Conservation (phyloP, 2,888 invertebrate species). For the Melangyna quadrimaculata region DNA sequence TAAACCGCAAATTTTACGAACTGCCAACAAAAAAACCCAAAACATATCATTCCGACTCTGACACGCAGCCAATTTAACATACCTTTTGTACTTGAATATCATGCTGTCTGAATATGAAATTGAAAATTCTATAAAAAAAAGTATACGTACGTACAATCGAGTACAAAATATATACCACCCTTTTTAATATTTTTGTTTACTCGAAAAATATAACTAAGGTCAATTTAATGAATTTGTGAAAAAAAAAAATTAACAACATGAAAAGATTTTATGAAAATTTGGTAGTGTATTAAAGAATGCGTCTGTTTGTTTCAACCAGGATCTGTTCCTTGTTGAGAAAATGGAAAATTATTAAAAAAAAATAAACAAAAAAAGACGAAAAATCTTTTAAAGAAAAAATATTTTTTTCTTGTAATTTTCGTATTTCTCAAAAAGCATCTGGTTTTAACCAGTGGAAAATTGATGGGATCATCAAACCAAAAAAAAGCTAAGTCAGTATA, state of each 20-base stretch:
- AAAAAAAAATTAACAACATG: neutral
- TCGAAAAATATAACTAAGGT: neutral
- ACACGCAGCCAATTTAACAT: constrained; percentile 53
- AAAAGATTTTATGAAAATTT: no score
- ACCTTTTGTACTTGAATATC: constrained; percentile 47
- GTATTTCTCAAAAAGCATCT: no score
- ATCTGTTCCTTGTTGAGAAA: no score
- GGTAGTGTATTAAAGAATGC: no score
- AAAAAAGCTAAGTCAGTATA: no score
- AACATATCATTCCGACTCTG: neutral
- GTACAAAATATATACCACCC: neutral
- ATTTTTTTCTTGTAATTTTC: no score
- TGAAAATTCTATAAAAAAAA: constrained; percentile 40
- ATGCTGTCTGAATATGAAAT: constrained; percentile 61
- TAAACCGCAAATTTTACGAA: constrained; percentile 58
- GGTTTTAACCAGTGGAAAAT: no score
- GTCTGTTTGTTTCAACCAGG: no score
- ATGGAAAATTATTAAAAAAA: no score
- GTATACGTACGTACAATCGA: neutral
- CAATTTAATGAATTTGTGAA: neutral
- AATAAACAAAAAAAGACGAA: no score
- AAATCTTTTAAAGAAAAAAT: no score
- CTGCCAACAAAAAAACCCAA: neutral
- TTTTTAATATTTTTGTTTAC: neutral
- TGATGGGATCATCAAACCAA: no score